phyloP scores from a whole-genome alignment of 2,888 invertebrate genomes.

The Diplolepis rosae region DNA sequence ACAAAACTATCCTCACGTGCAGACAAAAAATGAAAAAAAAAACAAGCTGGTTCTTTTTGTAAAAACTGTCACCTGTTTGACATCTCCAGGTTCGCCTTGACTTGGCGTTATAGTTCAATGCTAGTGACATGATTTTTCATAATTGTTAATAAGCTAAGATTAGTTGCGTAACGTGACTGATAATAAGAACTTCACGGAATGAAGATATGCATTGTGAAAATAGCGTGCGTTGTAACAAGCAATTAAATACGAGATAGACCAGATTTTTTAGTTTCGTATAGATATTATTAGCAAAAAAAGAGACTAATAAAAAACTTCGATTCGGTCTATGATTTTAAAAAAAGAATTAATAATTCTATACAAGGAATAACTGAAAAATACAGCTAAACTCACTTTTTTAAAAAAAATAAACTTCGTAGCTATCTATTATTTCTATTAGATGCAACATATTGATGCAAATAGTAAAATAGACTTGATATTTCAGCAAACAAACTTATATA shows the following conservation, averaged over 20 bases:
- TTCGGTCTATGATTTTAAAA: too few relatives aligned
- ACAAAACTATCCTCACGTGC: background rate
- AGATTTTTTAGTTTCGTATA: background rate
- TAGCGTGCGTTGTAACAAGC: conserved; percentile 7
- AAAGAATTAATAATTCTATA: background rate
- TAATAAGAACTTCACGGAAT: conserved; percentile 46
- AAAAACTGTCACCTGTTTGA: conserved; percentile 25
- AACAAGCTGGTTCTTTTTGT: conserved; percentile 10
- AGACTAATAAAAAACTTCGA: too few relatives aligned
- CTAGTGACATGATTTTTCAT: conserved; percentile 56
- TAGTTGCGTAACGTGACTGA: conserved; percentile 52
- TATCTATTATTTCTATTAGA: background rate
- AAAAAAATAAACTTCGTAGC: background rate
- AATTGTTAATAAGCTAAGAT: conserved; percentile 52
- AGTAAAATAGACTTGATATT: background rate
- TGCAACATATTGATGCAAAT: background rate
- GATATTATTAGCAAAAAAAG: too few relatives aligned
- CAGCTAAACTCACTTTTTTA: background rate
- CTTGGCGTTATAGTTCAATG: conserved; percentile 59
- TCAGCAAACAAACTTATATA: background rate
- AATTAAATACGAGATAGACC: conserved; percentile 6
- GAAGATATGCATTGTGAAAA: conserved; percentile 35
- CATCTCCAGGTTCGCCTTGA: conserved; percentile 55
- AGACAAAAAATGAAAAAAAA: background rate
- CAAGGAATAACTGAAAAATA: background rate